Base-by-base conservation (phyloP, 2,113 vertebrate genomes). In the Elachura formosa region DNA sequence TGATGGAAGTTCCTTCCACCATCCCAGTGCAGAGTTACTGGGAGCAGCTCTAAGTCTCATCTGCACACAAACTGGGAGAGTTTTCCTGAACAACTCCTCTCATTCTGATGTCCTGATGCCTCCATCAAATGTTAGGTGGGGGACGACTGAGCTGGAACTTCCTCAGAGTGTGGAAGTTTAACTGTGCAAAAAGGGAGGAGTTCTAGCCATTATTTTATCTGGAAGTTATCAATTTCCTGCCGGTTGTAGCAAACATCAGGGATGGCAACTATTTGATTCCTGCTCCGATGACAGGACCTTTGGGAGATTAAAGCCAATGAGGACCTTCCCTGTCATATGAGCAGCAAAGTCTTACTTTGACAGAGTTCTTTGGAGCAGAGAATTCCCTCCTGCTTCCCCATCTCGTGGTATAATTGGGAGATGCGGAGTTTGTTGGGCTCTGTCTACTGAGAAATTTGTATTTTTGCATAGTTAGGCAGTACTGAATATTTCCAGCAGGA, bases 101-200 rank as follows among this genome's bases (percentile, higher is more conserved):
- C 8, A 0, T 26, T 90, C 15, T 22, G 55, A 28, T 58, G n/a
- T 49, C 41, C 58, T 0, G 0, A 40, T 9, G 41, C 41, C 54
- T 56, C 63, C 26, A 23, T 21, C 2, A 2, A 38, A 7, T 11
- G 25, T 67, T 59, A 76, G 48, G 14, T 5, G 17, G 15, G 38
- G 7, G 5, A n/a, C 1, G 2, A 12, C 24, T 58, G 29, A 74
- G 29, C 34, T 5, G 14, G 34, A 36, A 38, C 1, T 74, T 33
- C 10, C 46, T 84, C 34, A 20, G 72, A 56, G 2, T 16, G 12
- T 29, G 38, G 22, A 76, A 15, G 3, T 46, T 89, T 54, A 58
- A 61, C 29, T 4, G 10, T 5, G 9, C 61, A 31, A 58, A 92
- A 90, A 52, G 8, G 26, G 33, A 73, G 24, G 36, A 71, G 3